Evolutionary conservation across 2,113 vertebrate genomes (phyloP).

Genomic region (Sterna hirundo): DNA sequence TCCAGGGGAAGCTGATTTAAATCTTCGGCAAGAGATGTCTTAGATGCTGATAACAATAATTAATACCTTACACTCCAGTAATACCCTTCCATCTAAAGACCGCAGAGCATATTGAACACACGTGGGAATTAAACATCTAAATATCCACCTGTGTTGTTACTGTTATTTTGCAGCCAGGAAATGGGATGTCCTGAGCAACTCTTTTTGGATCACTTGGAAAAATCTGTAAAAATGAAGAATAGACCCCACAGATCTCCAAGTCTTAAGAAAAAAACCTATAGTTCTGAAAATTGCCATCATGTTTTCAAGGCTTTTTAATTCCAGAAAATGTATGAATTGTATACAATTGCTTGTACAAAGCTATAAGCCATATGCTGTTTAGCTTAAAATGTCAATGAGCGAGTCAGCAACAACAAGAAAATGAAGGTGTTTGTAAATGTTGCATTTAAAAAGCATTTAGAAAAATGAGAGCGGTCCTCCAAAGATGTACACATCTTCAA

Average conservation of each 20-base stretch:
- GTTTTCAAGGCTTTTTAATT: conserved; percentile 31
- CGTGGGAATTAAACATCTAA: background rate
- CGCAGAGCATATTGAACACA: background rate
- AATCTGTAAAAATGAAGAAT: conserved; percentile 21
- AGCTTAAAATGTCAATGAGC: conserved; percentile 58
- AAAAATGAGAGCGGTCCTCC: background rate
- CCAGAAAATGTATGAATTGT: conserved; percentile 41
- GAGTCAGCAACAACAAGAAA: conserved; percentile 45
- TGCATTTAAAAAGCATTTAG: conserved; percentile 53
- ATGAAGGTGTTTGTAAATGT: conserved; percentile 60
- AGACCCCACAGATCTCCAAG: background rate
- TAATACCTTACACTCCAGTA: conserved; percentile 32
- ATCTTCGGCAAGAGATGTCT: conserved; percentile 12
- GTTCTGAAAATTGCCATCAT: conserved; percentile 15
- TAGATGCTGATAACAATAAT: conserved; percentile 37
- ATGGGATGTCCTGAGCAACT: background rate
- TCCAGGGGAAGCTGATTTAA: conserved; percentile 16
- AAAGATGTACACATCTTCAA: background rate
- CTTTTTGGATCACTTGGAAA: background rate
- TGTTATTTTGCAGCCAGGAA: conserved; percentile 13
- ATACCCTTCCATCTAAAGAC: background rate
- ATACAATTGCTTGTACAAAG: conserved; percentile 37
- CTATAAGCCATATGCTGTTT: conserved; percentile 62
- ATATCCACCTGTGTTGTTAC: conserved; percentile 17
- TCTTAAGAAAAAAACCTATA: conserved; percentile 6